These are phyloP conservation scores for Sinocyclocheilus rhinocerous DNA, from an alignment of 2,113 vertebrate species.

Conservation along the genomic window DNA sequence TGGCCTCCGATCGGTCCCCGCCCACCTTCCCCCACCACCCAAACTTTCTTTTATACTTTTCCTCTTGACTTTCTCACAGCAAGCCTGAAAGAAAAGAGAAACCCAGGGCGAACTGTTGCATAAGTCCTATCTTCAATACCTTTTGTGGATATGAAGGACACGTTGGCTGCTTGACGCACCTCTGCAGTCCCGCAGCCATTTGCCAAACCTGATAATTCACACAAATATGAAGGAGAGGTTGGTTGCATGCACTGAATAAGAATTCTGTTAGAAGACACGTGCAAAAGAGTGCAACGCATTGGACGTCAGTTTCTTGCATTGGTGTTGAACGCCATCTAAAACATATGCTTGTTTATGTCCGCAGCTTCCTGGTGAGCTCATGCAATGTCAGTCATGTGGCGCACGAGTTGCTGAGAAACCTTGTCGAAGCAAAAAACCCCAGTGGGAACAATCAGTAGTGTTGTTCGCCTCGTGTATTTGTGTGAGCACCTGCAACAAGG, in stretches of 20 bases:
- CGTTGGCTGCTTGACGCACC: background rate
- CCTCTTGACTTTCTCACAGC: constrained; percentile 45
- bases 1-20: constrained; percentile 46
- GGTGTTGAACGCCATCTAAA: background rate
- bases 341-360: background rate
- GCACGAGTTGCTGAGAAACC: constrained; percentile 29
- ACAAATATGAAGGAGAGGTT: background rate
- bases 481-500: background rate
- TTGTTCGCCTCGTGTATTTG: constrained; percentile 26
- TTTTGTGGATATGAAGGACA: background rate
- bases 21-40: constrained; percentile 7
- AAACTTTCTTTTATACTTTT: constrained; percentile 36
- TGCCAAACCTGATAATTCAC: background rate
- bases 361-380: background rate
- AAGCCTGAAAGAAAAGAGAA: constrained; percentile 30
- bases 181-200: background rate
- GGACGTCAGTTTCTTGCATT: background rate
- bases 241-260: too few species aligned
- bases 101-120: constrained; percentile 61
- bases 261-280: background rate
- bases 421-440: background rate
- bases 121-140: constrained; percentile 54
- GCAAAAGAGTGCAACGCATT: background rate
- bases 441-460: constrained; percentile 48
- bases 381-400: background rate